A percentile compares a stretch with the other conserved stretches of the same genome.
phyloP scores from a whole-genome alignment of 2,113 vertebrate genomes.

The Nipponia nippon region DNA sequence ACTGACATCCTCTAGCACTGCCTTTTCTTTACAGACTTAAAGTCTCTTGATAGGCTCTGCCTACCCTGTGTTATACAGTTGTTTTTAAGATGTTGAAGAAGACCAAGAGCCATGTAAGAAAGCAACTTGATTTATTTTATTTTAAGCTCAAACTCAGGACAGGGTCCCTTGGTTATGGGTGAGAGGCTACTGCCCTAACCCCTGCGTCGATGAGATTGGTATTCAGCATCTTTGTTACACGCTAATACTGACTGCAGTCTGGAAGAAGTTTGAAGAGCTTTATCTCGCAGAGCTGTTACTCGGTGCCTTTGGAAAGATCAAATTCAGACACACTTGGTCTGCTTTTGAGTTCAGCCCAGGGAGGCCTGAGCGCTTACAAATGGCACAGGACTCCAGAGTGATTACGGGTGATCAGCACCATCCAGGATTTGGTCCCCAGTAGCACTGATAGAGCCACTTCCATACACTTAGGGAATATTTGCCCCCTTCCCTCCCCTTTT shows the following conservation, averaged over 20 bases:
- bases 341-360: not conserved
- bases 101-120: not conserved
- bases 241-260: fast-evolving
- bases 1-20: not conserved
- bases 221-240: fast-evolving
- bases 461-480: not conserved
- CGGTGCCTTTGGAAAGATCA: not conserved
- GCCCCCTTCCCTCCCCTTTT: too few relatives aligned
- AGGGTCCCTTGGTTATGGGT: fast-evolving
- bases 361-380: not conserved
- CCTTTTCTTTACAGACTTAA: not conserved
- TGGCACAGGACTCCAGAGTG: not conserved
- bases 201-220: not conserved
- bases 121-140: not conserved
- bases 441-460: not conserved
- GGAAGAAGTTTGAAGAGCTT: not conserved
- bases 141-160: not conserved
- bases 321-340: not conserved
- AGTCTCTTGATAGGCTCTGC: not conserved
- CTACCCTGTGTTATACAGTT: too few relatives aligned
- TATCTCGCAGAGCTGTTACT: not conserved
- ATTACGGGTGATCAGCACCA: not conserved
- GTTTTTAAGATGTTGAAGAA: not conserved
- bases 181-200: not conserved
- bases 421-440: not conserved